Evolutionary conservation across 2,113 vertebrate species (phyloP), one percentile per base, ranked within the genome.

Genomic region (Enhydra lutris): DNA sequence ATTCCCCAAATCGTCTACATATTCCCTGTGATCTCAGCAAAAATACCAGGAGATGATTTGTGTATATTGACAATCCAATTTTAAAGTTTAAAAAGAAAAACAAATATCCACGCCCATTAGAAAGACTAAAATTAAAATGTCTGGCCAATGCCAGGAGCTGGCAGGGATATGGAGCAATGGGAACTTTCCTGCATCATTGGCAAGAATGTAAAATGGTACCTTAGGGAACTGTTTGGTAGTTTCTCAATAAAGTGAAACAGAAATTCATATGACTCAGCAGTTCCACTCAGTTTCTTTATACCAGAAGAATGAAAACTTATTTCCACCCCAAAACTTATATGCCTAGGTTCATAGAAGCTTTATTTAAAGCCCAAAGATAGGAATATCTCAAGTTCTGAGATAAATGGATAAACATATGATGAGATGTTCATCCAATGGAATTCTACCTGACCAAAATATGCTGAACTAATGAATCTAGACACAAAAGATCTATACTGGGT

Each of bases 91-190:
- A 31, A 82, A 97, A 79, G 14, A 83, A 71, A 74, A 88, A 55
- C 6, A 80, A 78, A 76, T 85, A 31, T 61, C 12, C 8, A 67
- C 14, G 29, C 11, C 18, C 12, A 78, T 36, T 84, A 20, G 15
- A 89, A 96, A 76, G 29, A 79, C 34, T 73, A 87, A 96, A 87
- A 55, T 76, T 34, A 65, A 92, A 95, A 71, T 89, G 6, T 15
- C 29, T 85, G 36, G 7, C 20, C 20, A 20, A 61, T 45, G 74
- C 34, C 26, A 50, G 91, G 34, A 59, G 2, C 47, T 47, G 69
- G 7, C 39, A 39, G 42, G 3, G 4, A 84, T 50, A 36, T 47
- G 31, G 42, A 73, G 59, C 4, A 74, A 42, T 31, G 8, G 4
- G 23, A 87, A 45, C 6, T 85, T 11, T 86, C 1, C 3, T 50